Conservation (phyloP, 2,113 vertebrate species). For the Leptodactylus fuscus region DNA sequence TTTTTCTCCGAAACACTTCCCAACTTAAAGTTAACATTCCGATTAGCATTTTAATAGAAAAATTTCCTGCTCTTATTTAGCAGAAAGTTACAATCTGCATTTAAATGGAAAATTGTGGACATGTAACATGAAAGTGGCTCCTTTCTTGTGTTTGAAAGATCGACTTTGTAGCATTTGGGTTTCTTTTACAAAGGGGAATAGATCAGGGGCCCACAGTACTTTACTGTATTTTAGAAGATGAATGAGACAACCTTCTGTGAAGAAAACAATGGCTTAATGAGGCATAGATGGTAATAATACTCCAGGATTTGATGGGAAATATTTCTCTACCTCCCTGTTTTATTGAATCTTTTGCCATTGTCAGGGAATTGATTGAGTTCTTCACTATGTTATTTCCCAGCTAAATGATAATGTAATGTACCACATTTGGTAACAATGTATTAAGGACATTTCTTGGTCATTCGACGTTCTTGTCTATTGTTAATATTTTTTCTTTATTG, state of each 20-base stretch:
- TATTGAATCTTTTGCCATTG: slow-evolving; percentile 4
- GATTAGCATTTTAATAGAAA: slow-evolving; percentile 74
- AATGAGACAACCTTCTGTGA: slow-evolving; percentile 15
- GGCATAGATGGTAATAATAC: background rate
- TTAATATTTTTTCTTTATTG: too few relatives aligned
- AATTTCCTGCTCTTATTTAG: slow-evolving; percentile 62
- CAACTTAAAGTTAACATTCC: slow-evolving; percentile 70
- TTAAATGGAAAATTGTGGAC: slow-evolving; percentile 65
- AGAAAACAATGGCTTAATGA: slow-evolving; percentile 41
- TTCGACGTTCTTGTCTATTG: background rate
- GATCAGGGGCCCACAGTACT: slow-evolving; percentile 9
- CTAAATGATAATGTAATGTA: background rate
- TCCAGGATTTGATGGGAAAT: background rate
- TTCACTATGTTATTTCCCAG: background rate
- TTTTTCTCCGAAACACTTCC: slow-evolving; percentile 62
- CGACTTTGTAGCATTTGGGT: slow-evolving; percentile 57
- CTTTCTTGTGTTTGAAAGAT: slow-evolving; percentile 62
- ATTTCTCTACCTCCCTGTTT: slow-evolving; percentile 1
- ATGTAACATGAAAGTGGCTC: slow-evolving; percentile 64
- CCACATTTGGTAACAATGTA: background rate
- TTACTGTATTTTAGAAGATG: slow-evolving; percentile 37
- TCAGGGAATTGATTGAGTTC: background rate
- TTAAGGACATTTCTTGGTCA: background rate
- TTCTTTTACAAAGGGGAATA: slow-evolving; percentile 43
- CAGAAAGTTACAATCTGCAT: slow-evolving; percentile 65